Evolutionary conservation across 1,140 invertebrate genomes (phyloP).

Genomic region (Xylocopa sonorina): DNA sequence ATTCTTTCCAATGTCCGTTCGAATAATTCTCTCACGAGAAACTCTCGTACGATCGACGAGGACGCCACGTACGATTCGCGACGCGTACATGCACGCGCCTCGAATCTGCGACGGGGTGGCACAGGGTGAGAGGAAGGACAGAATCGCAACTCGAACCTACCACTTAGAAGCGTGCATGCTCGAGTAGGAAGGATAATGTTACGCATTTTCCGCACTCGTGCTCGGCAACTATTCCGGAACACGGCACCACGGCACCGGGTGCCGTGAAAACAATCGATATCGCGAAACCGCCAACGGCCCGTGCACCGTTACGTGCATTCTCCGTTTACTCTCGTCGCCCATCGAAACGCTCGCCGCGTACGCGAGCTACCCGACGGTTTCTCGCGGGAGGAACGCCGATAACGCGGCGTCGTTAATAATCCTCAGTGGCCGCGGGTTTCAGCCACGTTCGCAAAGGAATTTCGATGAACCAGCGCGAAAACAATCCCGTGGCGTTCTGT

Average conservation of each 20-base stretch:
- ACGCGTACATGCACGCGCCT: neutral
- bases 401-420: slow-evolving; percentile 44
- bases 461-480: slow-evolving; percentile 37
- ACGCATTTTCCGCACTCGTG: slow-evolving; percentile 56
- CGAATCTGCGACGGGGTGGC: slow-evolving; percentile 12
- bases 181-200: slow-evolving; percentile 54
- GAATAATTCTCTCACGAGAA: neutral
- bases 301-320: slow-evolving; percentile 31
- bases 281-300: slow-evolving; percentile 43
- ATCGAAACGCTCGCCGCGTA: slow-evolving; percentile 1
- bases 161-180: slow-evolving; percentile 42
- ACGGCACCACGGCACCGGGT: slow-evolving; percentile 35
- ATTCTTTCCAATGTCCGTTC: no score
- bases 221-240: slow-evolving; percentile 48
- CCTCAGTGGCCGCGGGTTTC: neutral
- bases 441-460: slow-evolving; percentile 33
- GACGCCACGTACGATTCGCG: neutral
- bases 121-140: neutral
- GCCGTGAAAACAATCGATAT: slow-evolving; percentile 53
- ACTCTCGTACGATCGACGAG: neutral
- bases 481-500: neutral
- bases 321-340: neutral
- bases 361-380: slow-evolving; percentile 10
- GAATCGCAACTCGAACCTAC: slow-evolving; percentile 44
- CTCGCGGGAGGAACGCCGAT: slow-evolving; percentile 31